Base-by-base conservation (phyloP, 2,888 invertebrate genomes). In the Tiliacea citrago region DNA sequence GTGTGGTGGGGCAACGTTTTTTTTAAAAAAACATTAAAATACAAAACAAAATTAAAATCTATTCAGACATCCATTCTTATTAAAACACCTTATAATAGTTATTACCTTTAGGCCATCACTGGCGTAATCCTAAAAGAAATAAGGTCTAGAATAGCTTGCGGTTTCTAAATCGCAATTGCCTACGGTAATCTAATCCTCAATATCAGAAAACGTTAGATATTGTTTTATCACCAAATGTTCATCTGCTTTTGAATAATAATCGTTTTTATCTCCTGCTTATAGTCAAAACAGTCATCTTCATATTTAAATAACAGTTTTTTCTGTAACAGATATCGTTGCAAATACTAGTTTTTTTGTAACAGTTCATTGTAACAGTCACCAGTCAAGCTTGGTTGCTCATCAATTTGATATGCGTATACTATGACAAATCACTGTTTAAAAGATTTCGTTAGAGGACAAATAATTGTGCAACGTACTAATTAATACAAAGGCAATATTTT, bases 401-500 rank as follows among this genome's bases (percentile, higher is more conserved):
- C 90, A 91, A 89, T 90, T 89, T 90, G 88, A 90, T 90, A 88
- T 87, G 88, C 88, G 87, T 90, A 77, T 84, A 84, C 85, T 86
- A 81, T 89, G 87, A 90, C 88, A 91, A 90, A 91, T 91, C 76
- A 86, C 83, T 77, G 84, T 82, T 86, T 79, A 81, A 87, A 82
- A 87, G 72, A 78, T 89, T 86, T 86, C 82, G 75, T 77, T 82
- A 83, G 79, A 77, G 85, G 88, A 88, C 87, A 85, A 85, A 89
- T 85, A 85, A 75, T 84, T 84, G 86, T 88, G 87, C 78, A 90
- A 88, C 84, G 86, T 77, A 39, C 86, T 90, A 93, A 93, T 93
- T 92, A 93, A 92, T 92, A 94, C 94, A 94, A 94, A 92, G 92
- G 92, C 86, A 89, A 90, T 92, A 92, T 94, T 93, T 93, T 91